phyloP scores from a whole-genome alignment of 2,113 vertebrate genomes.

The Pseudolaguvia tuberculata region DNA sequence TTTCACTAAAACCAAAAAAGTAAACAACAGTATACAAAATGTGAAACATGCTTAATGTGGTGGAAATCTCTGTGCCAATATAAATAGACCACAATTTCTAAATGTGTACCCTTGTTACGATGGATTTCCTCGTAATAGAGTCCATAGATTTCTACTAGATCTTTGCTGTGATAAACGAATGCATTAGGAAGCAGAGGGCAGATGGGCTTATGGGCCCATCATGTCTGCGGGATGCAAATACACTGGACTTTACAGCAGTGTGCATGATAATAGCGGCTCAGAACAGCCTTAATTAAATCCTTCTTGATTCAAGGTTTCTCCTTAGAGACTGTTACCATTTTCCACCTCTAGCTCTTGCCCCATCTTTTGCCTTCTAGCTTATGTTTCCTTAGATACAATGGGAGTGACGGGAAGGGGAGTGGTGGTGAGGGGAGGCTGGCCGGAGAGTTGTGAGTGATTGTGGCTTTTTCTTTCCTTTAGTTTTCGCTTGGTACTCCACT shows the following conservation, averaged over 20 bases:
- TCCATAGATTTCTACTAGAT: slow-evolving; percentile 12
- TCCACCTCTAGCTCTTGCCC: not conserved
- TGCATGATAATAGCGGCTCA: slow-evolving; percentile 27
- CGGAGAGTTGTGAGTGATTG: too few relatives aligned
- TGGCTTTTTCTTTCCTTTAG: not conserved
- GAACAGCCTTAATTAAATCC: slow-evolving; percentile 33
- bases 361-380: not conserved
- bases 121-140: slow-evolving; percentile 11
- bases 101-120: slow-evolving; percentile 10
- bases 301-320: slow-evolving; percentile 6
- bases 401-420: not conserved
- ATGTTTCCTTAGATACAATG: slow-evolving; percentile 17
- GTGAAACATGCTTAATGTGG: not conserved
- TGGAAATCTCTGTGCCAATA: not conserved
- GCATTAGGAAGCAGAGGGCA: slow-evolving; percentile 30
- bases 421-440: slow-evolving; percentile 6
- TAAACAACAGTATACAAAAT: slow-evolving; percentile 5
- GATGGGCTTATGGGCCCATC: slow-evolving; percentile 20
- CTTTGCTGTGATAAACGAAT: slow-evolving; percentile 28
- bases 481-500: not conserved
- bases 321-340: not conserved
- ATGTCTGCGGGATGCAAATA: slow-evolving; percentile 18
- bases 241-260: slow-evolving; percentile 36
- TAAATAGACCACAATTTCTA: slow-evolving; percentile 27
- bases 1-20: slow-evolving; percentile 1